phyloP scores from a whole-genome alignment of 2,797 vertebrate species.

The Cossypha heuglini region DNA sequence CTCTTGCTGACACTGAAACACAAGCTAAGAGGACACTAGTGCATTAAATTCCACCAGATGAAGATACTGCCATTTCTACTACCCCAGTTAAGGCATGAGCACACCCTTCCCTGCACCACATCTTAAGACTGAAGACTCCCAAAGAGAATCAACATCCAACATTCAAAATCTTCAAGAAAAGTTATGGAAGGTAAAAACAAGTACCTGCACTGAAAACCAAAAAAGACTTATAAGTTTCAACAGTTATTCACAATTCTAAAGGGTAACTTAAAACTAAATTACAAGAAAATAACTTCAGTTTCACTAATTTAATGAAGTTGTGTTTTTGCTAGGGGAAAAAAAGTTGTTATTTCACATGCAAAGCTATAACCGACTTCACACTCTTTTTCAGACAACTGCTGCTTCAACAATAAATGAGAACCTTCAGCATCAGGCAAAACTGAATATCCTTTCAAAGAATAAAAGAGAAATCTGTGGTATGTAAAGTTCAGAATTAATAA shows the following conservation, averaged over 20 bases:
- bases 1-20: background rate
- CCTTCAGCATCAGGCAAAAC: background rate
- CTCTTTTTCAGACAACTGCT: background rate
- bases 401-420: background rate
- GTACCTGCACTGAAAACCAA: background rate
- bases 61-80: background rate
- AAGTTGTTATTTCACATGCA: background rate
- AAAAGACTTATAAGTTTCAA: background rate
- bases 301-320: background rate
- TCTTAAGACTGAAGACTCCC: background rate
- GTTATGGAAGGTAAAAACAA: background rate
- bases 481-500: background rate
- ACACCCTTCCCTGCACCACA: background rate
- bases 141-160: background rate
- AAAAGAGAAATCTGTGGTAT: background rate
- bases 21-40: background rate
- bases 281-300: background rate
- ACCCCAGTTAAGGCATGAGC: background rate
- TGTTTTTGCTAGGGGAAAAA: background rate
- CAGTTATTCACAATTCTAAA: background rate
- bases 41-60: background rate
- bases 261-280: background rate
- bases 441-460: background rate
- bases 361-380: background rate
- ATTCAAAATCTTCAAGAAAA: fast-evolving